Evolutionary conservation across 2,888 invertebrate species (phyloP).

Genomic region (Pandemis corylana): DNA sequence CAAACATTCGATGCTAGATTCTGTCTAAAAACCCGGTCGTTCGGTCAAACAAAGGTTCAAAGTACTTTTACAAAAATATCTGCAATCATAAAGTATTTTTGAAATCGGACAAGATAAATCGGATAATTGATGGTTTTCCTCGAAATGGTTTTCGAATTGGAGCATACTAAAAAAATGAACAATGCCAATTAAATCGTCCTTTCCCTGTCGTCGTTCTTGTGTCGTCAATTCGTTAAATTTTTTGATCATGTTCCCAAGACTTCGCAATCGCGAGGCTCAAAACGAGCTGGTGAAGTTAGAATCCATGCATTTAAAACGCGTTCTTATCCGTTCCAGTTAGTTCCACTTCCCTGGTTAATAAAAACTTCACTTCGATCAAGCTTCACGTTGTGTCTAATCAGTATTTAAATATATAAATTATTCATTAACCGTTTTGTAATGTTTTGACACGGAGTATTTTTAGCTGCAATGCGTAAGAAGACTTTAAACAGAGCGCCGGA

Average conservation of each 20-base stretch:
- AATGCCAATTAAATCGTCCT: too few species aligned
- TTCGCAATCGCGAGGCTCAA: neutral
- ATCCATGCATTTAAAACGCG: neutral
- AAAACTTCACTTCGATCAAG: slow-evolving; percentile 3
- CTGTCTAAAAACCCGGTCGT: too few species aligned
- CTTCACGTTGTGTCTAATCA: neutral
- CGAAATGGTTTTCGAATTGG: too few species aligned
- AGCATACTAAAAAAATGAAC: too few species aligned
- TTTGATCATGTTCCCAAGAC: neutral
- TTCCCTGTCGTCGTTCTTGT: too few species aligned
- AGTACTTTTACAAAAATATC: too few species aligned
- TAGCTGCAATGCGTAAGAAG: slow-evolving; percentile 53
- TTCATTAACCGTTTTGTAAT: slow-evolving; percentile 7
- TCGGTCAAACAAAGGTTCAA: too few species aligned
- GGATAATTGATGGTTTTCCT: too few species aligned
- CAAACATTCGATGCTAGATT: too few species aligned
- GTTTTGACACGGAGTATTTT: slow-evolving; percentile 24
- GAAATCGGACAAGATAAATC: too few species aligned
- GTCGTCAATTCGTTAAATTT: too few species aligned
- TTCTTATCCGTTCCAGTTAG: neutral
- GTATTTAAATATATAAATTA: slow-evolving; percentile 2
- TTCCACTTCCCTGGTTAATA: neutral
- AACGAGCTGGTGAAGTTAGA: neutral
- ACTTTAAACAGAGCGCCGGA: slow-evolving; percentile 71
- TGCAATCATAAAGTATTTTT: too few species aligned